Percentiles rank a stretch among this genome's conserved stretches.
phyloP scores from a whole-genome alignment of 2,888 invertebrate genomes.

The Apodemia mormo region DNA sequence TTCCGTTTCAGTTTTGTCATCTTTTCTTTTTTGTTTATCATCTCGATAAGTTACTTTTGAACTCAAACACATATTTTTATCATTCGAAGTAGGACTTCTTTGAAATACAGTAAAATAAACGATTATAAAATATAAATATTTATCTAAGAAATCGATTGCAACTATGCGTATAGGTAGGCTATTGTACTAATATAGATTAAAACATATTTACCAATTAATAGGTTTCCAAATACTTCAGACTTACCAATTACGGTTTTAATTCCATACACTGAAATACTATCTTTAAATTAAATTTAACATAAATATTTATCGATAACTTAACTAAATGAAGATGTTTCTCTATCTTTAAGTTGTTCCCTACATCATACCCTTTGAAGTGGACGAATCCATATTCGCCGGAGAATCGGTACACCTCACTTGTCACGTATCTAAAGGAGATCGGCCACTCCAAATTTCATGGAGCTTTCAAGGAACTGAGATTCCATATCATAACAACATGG shows the following conservation, averaged over 20 bases:
- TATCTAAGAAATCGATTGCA: too few relatives aligned
- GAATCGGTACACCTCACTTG: slow-evolving; percentile 85
- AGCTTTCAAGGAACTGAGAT: slow-evolving; percentile 84
- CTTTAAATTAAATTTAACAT: not conserved
- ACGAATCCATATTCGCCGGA: slow-evolving; percentile 85
- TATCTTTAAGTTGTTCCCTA: slow-evolving; percentile 79
- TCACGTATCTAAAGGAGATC: slow-evolving; percentile 86
- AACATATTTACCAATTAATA: not conserved
- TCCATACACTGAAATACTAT: not conserved
- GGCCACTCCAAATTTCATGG: slow-evolving; percentile 87
- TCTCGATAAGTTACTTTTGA: not conserved
- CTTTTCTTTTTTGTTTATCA: slow-evolving; percentile 15
- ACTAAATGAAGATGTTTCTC: slow-evolving; percentile 29
- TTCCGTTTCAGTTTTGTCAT: slow-evolving; percentile 44
- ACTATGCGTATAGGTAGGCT: too few relatives aligned
- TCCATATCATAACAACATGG: slow-evolving; percentile 76
- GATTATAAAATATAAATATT: too few relatives aligned
- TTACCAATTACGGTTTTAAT: not conserved
- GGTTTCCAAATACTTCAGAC: not conserved
- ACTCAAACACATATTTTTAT: not conserved
- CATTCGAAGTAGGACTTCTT: not conserved
- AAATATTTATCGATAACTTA: not conserved
- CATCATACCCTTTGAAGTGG: slow-evolving; percentile 85
- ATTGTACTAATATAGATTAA: not conserved
- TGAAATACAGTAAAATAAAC: not conserved